phyloP scores from a whole-genome alignment of 2,113 vertebrate genomes.

The Melospiza georgiana region DNA sequence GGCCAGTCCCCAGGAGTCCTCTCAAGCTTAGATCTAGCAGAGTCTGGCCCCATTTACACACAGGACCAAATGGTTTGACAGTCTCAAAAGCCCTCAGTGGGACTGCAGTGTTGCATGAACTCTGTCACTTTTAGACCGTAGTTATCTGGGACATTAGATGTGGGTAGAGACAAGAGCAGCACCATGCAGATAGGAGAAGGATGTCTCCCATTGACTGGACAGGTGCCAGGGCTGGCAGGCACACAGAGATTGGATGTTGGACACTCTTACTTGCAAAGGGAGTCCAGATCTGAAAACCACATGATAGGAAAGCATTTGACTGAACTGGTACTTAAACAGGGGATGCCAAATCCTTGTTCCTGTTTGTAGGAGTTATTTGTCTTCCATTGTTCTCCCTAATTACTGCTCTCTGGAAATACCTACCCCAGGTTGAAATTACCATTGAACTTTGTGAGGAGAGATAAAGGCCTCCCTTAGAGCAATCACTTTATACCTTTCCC shows the following conservation, averaged over 20 bases:
- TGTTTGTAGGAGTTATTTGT: background rate
- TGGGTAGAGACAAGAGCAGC: background rate
- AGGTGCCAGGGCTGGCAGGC: background rate
- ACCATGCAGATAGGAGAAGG: background rate
- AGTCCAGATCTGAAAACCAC: slow-evolving; percentile 15
- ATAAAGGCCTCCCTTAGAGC: background rate
- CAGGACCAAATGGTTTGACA: background rate
- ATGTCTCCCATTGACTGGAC: background rate
- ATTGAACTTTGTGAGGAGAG: background rate
- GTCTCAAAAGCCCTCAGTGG: background rate
- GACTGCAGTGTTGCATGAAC: background rate
- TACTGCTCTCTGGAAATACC: background rate
- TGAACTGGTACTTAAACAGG: background rate
- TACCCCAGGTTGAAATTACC: background rate
- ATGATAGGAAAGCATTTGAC: background rate
- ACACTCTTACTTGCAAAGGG: background rate
- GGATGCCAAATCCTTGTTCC: background rate
- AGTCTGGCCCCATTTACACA: fast-evolving
- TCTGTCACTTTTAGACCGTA: background rate
- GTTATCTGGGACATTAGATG: background rate
- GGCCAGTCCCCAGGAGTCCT: background rate
- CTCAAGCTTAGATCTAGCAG: background rate
- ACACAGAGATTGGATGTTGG: background rate
- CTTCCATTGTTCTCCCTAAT: slow-evolving; percentile 40
- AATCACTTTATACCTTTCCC: background rate